These are phyloP conservation scores for Balaenoptera acutorostrata DNA, from an alignment of 2,113 vertebrate genomes.

Conservation along the genomic window DNA sequence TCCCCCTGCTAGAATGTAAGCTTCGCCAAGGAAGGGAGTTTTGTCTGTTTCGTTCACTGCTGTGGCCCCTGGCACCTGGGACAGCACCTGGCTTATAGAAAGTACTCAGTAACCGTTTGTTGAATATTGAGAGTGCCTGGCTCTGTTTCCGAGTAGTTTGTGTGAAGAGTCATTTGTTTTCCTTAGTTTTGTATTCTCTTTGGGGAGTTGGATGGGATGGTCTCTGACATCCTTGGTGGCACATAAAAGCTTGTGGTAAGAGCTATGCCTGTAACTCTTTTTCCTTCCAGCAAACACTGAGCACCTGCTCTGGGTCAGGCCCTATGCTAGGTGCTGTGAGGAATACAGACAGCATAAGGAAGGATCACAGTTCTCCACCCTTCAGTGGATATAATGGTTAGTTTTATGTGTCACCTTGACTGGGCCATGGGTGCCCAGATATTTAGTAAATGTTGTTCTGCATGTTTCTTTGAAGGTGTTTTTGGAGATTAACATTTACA, in stretches of 20 bases:
- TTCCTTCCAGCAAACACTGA: background rate
- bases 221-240: background rate
- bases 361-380: background rate
- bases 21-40: background rate
- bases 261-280: background rate
- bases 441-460: background rate
- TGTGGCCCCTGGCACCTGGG: background rate
- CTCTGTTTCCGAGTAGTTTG: background rate
- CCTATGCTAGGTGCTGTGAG: background rate
- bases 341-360: background rate
- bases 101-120: background rate
- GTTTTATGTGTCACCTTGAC: background rate
- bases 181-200: background rate
- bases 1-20: background rate
- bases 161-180: background rate
- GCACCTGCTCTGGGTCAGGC: background rate
- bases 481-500: background rate
- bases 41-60: background rate
- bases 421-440: background rate
- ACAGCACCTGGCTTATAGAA: background rate
- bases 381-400: background rate
- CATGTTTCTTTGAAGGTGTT: background rate
- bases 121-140: background rate
- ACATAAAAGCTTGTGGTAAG: background rate
- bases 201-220: background rate